Conservation (phyloP, 2,888 invertebrate genomes). For the Trachelus iudaicus region DNA sequence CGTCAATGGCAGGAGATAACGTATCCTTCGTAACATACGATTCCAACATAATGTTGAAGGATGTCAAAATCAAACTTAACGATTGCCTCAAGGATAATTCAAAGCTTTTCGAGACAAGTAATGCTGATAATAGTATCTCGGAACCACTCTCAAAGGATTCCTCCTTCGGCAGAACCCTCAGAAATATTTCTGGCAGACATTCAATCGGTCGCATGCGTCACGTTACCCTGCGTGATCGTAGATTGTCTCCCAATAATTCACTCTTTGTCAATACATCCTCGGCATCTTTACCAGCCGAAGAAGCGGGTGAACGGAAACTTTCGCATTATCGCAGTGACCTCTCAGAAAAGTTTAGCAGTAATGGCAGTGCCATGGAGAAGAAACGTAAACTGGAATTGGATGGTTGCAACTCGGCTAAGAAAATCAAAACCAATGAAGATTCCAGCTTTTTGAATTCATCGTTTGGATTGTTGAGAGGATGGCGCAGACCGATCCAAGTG, state of each 20-base stretch:
- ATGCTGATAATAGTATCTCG: slow-evolving; percentile 10
- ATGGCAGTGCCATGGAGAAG: slow-evolving; percentile 44
- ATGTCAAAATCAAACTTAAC: slow-evolving; percentile 54
- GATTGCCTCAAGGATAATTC: slow-evolving; percentile 53
- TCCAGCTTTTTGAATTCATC: slow-evolving; percentile 46
- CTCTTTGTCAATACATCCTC: slow-evolving; percentile 58
- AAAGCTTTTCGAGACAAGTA: slow-evolving; percentile 7
- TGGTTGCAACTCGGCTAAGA: slow-evolving; percentile 37
- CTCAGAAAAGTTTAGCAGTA: slow-evolving; percentile 33
- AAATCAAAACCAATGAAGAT: slow-evolving; percentile 45
- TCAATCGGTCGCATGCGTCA: slow-evolving; percentile 53
- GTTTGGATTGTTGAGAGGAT: slow-evolving; percentile 44
- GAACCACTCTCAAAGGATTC: slow-evolving; percentile 33
- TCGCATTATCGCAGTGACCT: slow-evolving; percentile 39
- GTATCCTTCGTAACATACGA: slow-evolving; percentile 49
- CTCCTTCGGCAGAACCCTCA: slow-evolving; percentile 58
- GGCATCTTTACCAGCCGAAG: slow-evolving; percentile 42
- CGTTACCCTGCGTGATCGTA: slow-evolving; percentile 48
- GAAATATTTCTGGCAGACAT: slow-evolving; percentile 56
- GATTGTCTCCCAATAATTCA: slow-evolving; percentile 58
- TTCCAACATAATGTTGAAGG: slow-evolving; percentile 52
- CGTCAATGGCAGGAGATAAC: slow-evolving; percentile 30
- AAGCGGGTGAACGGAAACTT: slow-evolving; percentile 38
- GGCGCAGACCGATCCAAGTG: slow-evolving; percentile 49
- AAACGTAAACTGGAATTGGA: slow-evolving; percentile 49